Evolutionary conservation across 2,888 invertebrate genomes (phyloP).

Genomic region (Andrena haemorrhoa): DNA sequence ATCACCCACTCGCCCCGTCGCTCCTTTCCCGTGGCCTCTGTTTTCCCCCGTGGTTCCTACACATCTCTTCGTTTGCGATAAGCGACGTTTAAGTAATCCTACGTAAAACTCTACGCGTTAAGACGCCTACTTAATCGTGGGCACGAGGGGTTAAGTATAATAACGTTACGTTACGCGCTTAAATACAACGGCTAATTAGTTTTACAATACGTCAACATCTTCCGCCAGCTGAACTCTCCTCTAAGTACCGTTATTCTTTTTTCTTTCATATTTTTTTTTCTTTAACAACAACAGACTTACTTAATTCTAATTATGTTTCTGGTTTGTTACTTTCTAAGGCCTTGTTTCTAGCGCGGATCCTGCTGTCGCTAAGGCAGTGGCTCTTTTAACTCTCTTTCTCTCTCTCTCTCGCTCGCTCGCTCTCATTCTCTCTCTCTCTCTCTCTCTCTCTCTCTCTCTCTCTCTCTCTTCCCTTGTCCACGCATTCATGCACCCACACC

Average conservation of each 20-base stretch:
- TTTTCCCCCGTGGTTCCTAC: constrained; percentile 4
- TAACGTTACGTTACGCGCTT: constrained; percentile 65
- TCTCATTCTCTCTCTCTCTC: neutral
- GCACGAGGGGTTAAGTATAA: constrained; percentile 68
- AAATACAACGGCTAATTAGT: constrained; percentile 71
- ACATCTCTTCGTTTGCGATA: constrained; percentile 59
- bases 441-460: constrained; percentile 8
- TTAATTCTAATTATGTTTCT: constrained; percentile 81
- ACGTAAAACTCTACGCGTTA: constrained; percentile 67
- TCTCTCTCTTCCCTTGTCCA: constrained; percentile 16
- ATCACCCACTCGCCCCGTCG: neutral
- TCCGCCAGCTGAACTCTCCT: constrained; percentile 50
- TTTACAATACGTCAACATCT: constrained; percentile 69
- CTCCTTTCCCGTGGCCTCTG: neutral
- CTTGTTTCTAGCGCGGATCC: constrained; percentile 74
- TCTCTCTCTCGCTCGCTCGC: neutral
- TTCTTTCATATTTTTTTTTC: constrained; percentile 53
- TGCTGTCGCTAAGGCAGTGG: constrained; percentile 79
- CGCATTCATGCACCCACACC: constrained; percentile 6
- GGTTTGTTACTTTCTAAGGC: constrained; percentile 81
- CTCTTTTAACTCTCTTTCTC: constrained; percentile 63
- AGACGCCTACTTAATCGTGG: constrained; percentile 69
- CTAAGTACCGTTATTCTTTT: constrained; percentile 60
- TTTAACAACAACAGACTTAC: constrained; percentile 80
- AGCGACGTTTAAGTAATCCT: constrained; percentile 68